Base-by-base conservation (phyloP, 2,888 invertebrate genomes). In the Cerastoderma edule region DNA sequence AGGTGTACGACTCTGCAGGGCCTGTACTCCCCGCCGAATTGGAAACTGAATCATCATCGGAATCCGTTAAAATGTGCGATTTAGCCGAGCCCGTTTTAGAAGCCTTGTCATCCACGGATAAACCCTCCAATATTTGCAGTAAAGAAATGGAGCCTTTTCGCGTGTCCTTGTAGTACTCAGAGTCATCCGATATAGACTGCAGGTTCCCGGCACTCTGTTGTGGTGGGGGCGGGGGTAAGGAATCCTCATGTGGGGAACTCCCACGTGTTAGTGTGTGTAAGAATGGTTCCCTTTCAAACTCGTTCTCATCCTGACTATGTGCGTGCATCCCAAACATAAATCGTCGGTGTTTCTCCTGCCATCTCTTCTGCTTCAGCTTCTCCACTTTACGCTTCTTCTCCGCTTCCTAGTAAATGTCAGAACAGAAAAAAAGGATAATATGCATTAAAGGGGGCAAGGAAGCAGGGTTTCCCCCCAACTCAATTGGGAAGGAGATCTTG, bases 371-470 rank as follows among this genome's bases (percentile, higher is more conserved):
- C 67, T 89, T 89, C 72, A 89, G 75, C 73, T 89, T 89, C 68
- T 90, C 90, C 64, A 88, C 88, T 67, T 89, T 89, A 0, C 90
- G 82, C 72, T 90, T 90, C 84, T 88, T 89, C 69, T 90, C 90
- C 27, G 88, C 88, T 69, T 90, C 90, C 90, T 90, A 70, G 4
- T 69, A 44, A 53, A 27, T 27, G n/a, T n/a, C n/a, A n/a, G 50
- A 30, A 28, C 27, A 48, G 1, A n/a, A 33, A 2, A n/a, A n/a
- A n/a, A n/a, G n/a, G n/a, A n/a, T n/a, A n/a, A n/a, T 44, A 13
- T 19, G 10, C 44, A 44, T 44, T 44, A n/a, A n/a, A n/a, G n/a
- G n/a, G n/a, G n/a, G n/a, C n/a, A n/a, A n/a, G n/a, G n/a, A n/a
- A n/a, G n/a, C n/a, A n/a, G n/a, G n/a, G n/a, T n/a, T n/a, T n/a